Evolutionary conservation across 2,797 vertebrate genomes (phyloP), one percentile per base, ranked within the genome.

Genomic region (Halcyon leucocephala): DNA sequence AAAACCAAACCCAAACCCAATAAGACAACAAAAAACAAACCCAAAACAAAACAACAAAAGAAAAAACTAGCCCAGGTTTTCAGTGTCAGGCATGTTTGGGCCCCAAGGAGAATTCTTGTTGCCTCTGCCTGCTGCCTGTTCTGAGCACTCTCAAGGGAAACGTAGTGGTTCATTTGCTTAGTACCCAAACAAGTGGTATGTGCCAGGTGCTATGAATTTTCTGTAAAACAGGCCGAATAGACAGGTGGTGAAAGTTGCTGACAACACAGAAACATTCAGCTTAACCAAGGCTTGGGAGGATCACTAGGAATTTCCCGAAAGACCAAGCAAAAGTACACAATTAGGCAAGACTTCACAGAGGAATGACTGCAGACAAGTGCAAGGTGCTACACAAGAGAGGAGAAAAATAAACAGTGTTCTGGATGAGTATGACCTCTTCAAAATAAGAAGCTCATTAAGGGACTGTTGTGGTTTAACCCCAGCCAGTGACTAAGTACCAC

Each of bases 201-300:
- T 74, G 64, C 83, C 93, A 96, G 88, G 71, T 94, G 88, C 67
- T 88, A 55, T 0, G 21, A 80, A 82, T 93, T 91, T 92, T 94
- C 57, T 93, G 44, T 82, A 74, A 77, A 93, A 51, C 54, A 48
- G 44, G 29, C 44, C 90, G 90, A 95, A 95, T 24, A 81, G 67
- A 86, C 94, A 94, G 90, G 92, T 93, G 92, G 86, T 94, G 81
- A 92, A 95, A 92, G 70, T 11, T 89, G 90, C 93, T 95, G 95
- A 96, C 88, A 93, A 39, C 62, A 82, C n/a, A 90, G 60, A 89
- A 95, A 90, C 72, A 46, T 85, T 82, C 42, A 71, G 61, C 37
- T 92, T 80, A 44, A 64, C 52, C 52, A 31, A 82, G 41, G 64
- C 55, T 69, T 74, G n/a, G 65, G 71, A 92, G 61, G 46, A 82